Base-by-base conservation (phyloP, 2,113 vertebrate genomes). In the Phyllopteryx taeniolatus region DNA sequence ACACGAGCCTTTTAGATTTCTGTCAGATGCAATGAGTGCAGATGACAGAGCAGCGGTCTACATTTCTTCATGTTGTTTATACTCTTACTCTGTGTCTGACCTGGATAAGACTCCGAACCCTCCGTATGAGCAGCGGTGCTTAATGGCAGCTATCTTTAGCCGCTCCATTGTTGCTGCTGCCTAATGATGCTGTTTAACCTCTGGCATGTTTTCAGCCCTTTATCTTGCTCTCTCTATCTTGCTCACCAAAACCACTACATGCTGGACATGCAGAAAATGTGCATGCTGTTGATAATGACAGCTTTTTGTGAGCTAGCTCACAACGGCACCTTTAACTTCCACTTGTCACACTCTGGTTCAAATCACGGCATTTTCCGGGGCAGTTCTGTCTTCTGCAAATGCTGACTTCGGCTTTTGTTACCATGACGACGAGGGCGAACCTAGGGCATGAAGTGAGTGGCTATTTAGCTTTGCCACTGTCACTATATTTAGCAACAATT, bases 131-230 rank as follows among this genome's bases (percentile, higher is more conserved):
- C 60, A 62, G 17, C 17, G n/a, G 33, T 9, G 8, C 19, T 8
- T 43, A 63, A 63, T 43, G 61, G 35, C 39, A 9, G 61, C 19
- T 42, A 63, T 63, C 61, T 63, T 63, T 43, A 63, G 61, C 39
- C 10, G 11, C 61, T 42, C 35, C 20, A 13, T 4, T 63, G 35
- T 35, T 63, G 3, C 35, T 42, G 17, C 60, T 43, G 61, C 61
- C 3, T 39, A 43, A 63, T 63, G 35, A 43, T 63, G 19, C 33
- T 43, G 19, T 63, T 43, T 63, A 43, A 63, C 61, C 61, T 63
- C 61, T 43, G 61, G 19, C 61, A 3, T 63, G 61, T 63, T 63
- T 63, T 43, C 19, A 20, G 19, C 35, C 2, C 39, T 43, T 42
- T 20, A n/a, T 43, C 17, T 63, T 20, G 12, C 4, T n/a, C 35